Base-by-base conservation (phyloP, 1,140 invertebrate genomes). In the Sinella curviseta region DNA sequence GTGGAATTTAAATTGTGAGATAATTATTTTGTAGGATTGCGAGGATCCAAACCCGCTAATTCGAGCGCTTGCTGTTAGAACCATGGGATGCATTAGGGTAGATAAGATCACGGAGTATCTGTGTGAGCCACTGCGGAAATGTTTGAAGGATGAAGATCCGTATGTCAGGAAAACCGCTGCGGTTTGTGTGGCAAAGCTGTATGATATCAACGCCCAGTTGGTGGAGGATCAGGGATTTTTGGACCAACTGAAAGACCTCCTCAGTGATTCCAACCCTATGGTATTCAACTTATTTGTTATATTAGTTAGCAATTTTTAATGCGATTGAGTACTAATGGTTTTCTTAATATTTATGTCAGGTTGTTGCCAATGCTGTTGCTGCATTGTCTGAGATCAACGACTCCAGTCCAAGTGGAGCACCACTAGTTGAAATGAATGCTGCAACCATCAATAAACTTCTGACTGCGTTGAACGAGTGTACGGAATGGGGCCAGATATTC, bases 231-330 rank as follows among this genome's bases (percentile, higher is more conserved):
- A 99, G 90, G 98, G 98, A 17, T 99, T 99, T 87, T 89, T 99
- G 54, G 98, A 99, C 87, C 95, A 98, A 84, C 88, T 99, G 17
- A 97, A 97, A 86, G 98, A 99, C 88, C 88, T 99, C 39, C 88
- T 99, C 12, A 98, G 96, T 30, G 98, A 99, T 88, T 99, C 97
- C 0, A 99, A 99, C 90, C 98, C 98, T n/a, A 99, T 99, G 98
- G 98, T 94, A 88, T 83, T 84, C 36, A 55, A 70, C 28, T 30
- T 79, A 24, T 20, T 36, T 12, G 33, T 76, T 54, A 76, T 24
- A 35, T 24, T 70, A n/a, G n/a, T 34, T n/a, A 24, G 26, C 33
- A 57, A 80, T 60, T 30, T n/a, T n/a, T 57, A 26, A 70, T 24
- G 8, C 3, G 55, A 4, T 60, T 60, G 55, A n/a, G 55, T 60